phyloP scores from a whole-genome alignment of 37 sponge, comb jelly and placozoan species.

The Hormiphora californensis region DNA sequence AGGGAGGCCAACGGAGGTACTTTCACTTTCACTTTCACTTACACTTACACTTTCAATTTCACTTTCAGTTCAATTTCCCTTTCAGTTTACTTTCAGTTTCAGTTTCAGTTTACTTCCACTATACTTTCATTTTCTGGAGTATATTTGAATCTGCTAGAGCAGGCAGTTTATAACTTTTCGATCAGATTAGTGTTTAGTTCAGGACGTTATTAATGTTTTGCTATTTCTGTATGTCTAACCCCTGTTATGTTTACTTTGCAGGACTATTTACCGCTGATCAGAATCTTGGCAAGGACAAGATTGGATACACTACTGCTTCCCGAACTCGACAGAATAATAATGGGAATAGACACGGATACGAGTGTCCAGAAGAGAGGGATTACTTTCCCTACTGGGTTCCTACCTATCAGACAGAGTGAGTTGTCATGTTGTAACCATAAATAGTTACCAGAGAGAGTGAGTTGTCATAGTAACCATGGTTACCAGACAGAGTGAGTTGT shows the following conservation, averaged over 20 bases:
- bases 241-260: not conserved
- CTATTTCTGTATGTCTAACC: too few relatives aligned
- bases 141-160: too few relatives aligned
- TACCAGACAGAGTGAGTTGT: too few relatives aligned
- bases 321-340: not conserved
- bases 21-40: not conserved
- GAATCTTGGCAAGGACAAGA: not conserved
- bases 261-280: conserved; percentile 25
- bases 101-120: not conserved
- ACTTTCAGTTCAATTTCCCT: not conserved
- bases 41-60: not conserved
- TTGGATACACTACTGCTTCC: not conserved
- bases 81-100: not conserved
- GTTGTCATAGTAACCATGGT: too few relatives aligned
- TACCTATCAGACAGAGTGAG: not conserved
- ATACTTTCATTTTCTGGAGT: too few relatives aligned
- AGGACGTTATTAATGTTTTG: too few relatives aligned
- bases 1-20: conserved; percentile 27
- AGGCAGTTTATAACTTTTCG: too few relatives aligned
- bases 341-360: not conserved
- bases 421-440: not conserved
- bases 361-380: conserved; percentile 32
- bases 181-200: too few relatives aligned
- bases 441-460: too few relatives aligned
- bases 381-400: conserved; percentile 33